phyloP scores from a whole-genome alignment of 2,797 vertebrate species.

The Poeciliopsis turneri region DNA sequence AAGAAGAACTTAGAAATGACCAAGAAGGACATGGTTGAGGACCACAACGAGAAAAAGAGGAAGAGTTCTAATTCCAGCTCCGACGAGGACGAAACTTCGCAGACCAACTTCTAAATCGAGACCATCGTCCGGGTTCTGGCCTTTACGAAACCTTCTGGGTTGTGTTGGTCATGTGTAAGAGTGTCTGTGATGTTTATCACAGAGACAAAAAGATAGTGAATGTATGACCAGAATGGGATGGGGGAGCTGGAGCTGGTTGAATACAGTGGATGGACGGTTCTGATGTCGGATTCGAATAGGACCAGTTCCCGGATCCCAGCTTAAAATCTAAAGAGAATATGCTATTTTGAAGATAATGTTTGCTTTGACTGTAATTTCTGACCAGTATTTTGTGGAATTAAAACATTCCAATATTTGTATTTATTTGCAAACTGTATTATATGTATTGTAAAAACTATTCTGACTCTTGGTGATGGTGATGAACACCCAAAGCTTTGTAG shows the following conservation, averaged over 20 bases:
- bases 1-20: constrained; percentile 65
- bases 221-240: constrained; percentile 7
- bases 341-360: constrained; percentile 18
- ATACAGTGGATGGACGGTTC: constrained; percentile 24
- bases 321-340: constrained; percentile 2
- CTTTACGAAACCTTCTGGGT: constrained; percentile 15
- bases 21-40: constrained; percentile 27
- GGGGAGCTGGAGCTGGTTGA: constrained; percentile 11
- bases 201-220: constrained; percentile 12
- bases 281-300: constrained; percentile 11
- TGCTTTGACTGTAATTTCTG: constrained; percentile 9
- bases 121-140: not conserved
- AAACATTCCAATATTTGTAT: constrained; percentile 59
- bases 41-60: constrained; percentile 8
- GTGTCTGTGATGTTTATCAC: not conserved
- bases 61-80: constrained; percentile 45
- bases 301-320: not conserved
- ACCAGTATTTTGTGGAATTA: not conserved
- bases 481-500: constrained; percentile 1
- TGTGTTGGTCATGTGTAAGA: constrained; percentile 15
- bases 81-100: not conserved
- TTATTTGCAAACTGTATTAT: constrained; percentile 56
- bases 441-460: constrained; percentile 53
- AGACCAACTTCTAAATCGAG: constrained; percentile 65
- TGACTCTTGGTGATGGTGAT: constrained; percentile 29